Conservation (phyloP, 2,113 vertebrate species). For the Chiloscyllium plagiosum region DNA sequence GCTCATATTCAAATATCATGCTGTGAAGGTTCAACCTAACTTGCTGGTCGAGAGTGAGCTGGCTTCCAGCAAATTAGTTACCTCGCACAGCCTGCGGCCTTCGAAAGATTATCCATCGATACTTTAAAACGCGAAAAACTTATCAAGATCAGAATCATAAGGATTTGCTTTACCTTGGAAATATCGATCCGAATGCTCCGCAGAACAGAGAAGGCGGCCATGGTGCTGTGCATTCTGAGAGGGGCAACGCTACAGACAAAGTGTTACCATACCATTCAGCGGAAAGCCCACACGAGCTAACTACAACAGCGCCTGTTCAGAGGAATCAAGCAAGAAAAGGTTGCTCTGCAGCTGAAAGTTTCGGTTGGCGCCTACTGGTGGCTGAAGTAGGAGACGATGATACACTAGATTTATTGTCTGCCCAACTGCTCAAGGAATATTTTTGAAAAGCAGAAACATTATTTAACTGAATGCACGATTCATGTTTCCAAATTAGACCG, state of each 20-base stretch:
- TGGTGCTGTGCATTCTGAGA: neutral
- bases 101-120: neutral
- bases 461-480: neutral
- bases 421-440: neutral
- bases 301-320: neutral
- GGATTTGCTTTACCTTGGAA: neutral
- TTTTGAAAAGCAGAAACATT: neutral
- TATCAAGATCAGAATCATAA: neutral
- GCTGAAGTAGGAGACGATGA: neutral
- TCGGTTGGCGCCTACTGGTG: neutral
- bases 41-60: neutral
- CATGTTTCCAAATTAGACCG: neutral
- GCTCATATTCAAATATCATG: neutral
- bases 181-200: neutral
- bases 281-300: neutral
- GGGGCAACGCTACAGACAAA: neutral
- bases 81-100: neutral
- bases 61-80: neutral
- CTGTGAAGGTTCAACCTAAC: neutral
- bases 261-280: neutral
- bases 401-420: neutral
- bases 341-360: neutral
- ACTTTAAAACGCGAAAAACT: neutral
- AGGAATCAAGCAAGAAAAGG: neutral
- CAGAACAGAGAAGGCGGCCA: neutral